Base-by-base conservation (phyloP, 2,113 vertebrate species). In the Petroica traversi region DNA sequence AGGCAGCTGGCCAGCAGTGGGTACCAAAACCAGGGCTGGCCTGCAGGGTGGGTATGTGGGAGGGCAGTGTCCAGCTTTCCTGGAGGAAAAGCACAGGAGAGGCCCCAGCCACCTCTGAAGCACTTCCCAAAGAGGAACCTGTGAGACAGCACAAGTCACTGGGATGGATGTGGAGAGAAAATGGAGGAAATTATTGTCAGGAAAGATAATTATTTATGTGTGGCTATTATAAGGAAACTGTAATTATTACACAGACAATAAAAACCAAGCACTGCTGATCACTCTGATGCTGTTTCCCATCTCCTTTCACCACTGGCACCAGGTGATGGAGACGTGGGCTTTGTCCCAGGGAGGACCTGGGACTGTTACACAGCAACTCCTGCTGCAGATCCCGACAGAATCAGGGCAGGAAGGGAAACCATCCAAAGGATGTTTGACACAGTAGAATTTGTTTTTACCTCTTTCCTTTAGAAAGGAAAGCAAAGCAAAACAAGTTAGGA, bases 381-480 rank as follows among this genome's bases (percentile, higher is more conserved):
- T 84, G 80, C 8, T 10, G 84, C 40, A 49, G 33, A 68, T 64
- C 54, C 75, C 48, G 59, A 79, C 85, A 93, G 92, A 93, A 83
- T 73, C 79, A 66, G 85, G 91, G 49, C 91, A 88, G 88, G 91
- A 86, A 91, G 72, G 34, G 63, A 92, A 83, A 73, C 75, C 61
- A 87, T 84, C 64, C 81, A 63, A 61, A 93, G 93, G 69, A 93
- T 69, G 75, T 90, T 95, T 59, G 79, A 83, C 88, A 95, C 34
- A 55, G 61, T 34, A 40, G 71, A 82, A 88, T 89, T 93, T 68
- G 45, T 19, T 93, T 92, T 94, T 92, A 85, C 95, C 81, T 96
- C 66, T 96, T 96, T 85, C 92, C 90, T 96, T 89, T 89, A 87
- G 83, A 93, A 88, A 93, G 77, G 45, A 85, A 72, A 92, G 89